Percentiles rank a stretch among this genome's conserved stretches.
Evolutionary conservation across 1,140 invertebrate species (phyloP).

Genomic region (Neodiprion pinetum): DNA sequence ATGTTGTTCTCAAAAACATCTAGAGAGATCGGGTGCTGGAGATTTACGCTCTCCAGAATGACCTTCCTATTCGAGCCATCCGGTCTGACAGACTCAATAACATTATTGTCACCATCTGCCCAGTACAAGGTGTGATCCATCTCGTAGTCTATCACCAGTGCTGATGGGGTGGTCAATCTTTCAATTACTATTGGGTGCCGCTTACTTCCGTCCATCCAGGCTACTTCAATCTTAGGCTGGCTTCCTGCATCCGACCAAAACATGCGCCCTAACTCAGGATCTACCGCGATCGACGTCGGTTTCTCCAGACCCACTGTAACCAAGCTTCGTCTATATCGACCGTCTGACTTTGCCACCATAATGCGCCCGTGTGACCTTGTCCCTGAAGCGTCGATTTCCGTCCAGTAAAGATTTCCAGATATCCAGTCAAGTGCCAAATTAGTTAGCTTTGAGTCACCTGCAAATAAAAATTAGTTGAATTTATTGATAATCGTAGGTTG

Average conservation of each 20-base stretch:
- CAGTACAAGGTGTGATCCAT: conserved; percentile 93
- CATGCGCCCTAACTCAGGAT: conserved; percentile 85
- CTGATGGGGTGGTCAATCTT: conserved; percentile 83
- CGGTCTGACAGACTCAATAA: conserved; percentile 86
- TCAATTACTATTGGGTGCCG: conserved; percentile 81
- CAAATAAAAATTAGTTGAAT: conserved; percentile 26
- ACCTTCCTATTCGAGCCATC: conserved; percentile 83
- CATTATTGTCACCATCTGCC: conserved; percentile 94
- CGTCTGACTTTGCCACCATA: conserved; percentile 88
- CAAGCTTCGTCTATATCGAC: conserved; percentile 84
- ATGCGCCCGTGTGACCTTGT: conserved; percentile 77
- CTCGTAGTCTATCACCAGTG: conserved; percentile 88
- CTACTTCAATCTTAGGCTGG: conserved; percentile 84
- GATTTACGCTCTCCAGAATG: conserved; percentile 74
- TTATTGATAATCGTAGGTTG: conserved; percentile 12
- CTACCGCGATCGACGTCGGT: conserved; percentile 86
- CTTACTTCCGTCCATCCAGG: conserved; percentile 96
- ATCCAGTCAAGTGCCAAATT: conserved; percentile 92
- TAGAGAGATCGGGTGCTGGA: conserved; percentile 84
- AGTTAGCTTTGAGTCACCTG: conserved; percentile 79
- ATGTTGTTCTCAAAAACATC: conserved; percentile 93
- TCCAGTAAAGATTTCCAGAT: conserved; percentile 93
- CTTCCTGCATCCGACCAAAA: conserved; percentile 90
- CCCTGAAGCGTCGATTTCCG: conserved; percentile 81
- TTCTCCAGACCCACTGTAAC: conserved; percentile 75